A percentile compares a stretch with the other conserved stretches of the same genome.
Conservation (phyloP, 2,888 invertebrate species). For the Cantharis rufa region DNA sequence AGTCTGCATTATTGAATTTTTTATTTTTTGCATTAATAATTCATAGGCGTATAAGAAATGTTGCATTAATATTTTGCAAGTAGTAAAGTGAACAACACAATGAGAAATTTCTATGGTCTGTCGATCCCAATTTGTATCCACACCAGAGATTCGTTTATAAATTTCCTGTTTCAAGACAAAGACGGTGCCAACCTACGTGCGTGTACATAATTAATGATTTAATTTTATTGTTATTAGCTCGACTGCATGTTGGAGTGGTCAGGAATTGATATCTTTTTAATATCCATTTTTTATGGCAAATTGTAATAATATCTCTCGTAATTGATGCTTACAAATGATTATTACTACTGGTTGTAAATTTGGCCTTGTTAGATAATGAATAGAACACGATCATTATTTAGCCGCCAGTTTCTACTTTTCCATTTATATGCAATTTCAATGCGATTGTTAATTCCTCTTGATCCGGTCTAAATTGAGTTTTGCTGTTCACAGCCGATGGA, state of each 20-base stretch:
- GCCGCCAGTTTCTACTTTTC: neutral
- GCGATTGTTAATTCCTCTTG: neutral
- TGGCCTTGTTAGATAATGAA: constrained; percentile 2
- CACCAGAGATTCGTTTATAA: neutral
- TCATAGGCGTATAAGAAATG: constrained; percentile 9
- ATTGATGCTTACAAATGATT: neutral
- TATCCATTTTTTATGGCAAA: constrained; percentile 22
- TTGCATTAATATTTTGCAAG: constrained; percentile 33
- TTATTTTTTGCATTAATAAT: neutral
- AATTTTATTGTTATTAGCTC: neutral
- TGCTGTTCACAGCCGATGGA: neutral
- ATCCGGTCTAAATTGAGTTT: neutral
- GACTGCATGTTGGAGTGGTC: constrained; percentile 35
- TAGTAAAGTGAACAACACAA: constrained; percentile 41
- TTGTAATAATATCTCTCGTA: neutral
- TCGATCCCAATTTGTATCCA: constrained; percentile 30
- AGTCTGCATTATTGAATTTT: neutral
- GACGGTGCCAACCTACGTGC: neutral
- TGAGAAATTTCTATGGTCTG: constrained; percentile 43
- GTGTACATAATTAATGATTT: neutral
- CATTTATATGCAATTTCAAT: neutral
- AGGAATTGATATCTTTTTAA: constrained; percentile 34
- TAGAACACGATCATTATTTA: neutral
- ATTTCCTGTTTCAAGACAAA: neutral
- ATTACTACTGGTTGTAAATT: neutral